These are phyloP conservation scores for Sebastes trivittatus DNA, from an alignment of 2,797 vertebrate genomes.

Conservation along the genomic window DNA sequence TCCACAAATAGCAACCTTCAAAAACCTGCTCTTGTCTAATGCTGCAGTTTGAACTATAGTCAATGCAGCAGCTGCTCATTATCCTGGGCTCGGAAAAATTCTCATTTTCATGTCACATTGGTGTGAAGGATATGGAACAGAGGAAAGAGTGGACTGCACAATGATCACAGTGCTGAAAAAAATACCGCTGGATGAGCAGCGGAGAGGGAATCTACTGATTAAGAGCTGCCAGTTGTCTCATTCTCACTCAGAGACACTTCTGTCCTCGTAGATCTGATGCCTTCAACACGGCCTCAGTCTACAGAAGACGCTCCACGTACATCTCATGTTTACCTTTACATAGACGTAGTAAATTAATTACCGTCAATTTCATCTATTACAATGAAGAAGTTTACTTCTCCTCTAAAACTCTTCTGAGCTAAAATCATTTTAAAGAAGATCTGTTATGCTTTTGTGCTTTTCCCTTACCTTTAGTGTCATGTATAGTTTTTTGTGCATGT, in stretches of 20 bases:
- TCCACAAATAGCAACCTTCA: conserved; percentile 24
- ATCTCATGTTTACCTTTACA: too few relatives aligned
- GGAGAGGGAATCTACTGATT: conserved; percentile 31
- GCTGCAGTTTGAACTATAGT: conserved; percentile 12
- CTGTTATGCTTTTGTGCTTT: too few relatives aligned
- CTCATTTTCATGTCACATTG: conserved; percentile 20
- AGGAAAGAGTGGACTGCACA: conserved; percentile 31
- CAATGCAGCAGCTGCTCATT: conserved; percentile 34
- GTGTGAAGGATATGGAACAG: conserved; percentile 17
- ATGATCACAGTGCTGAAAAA: conserved; percentile 40
- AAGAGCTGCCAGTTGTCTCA: conserved; percentile 18
- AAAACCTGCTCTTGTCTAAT: neutral
- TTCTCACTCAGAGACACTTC: conserved; percentile 11
- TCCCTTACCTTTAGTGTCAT: too few relatives aligned
- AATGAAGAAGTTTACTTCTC: neutral
- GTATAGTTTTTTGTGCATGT: too few relatives aligned
- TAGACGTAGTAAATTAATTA: neutral
- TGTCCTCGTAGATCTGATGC: neutral
- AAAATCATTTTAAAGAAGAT: too few relatives aligned
- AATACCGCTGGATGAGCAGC: conserved; percentile 13
- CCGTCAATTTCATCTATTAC: neutral
- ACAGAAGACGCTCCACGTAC: neutral
- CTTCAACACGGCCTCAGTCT: neutral
- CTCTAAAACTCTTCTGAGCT: neutral
- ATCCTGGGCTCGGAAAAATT: neutral